Evolutionary conservation across 2,113 vertebrate genomes (phyloP), one percentile per base, ranked within the genome.

Genomic region (Paraplagusia blochii): DNA sequence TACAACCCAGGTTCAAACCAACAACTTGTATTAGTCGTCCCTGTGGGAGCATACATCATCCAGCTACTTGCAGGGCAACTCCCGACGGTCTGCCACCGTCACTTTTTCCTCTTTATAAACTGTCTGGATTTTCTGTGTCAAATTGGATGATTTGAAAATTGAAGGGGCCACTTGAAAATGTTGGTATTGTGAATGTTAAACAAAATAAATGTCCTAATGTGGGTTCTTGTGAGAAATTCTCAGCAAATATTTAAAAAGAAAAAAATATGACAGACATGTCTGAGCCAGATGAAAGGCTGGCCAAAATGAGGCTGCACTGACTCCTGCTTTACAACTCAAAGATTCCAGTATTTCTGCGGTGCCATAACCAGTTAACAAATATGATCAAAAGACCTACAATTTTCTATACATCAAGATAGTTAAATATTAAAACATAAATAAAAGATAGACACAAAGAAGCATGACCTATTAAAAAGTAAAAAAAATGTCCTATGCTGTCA

Each of bases 41-140:
- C 42, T 69, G 62, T 74, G 63, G 64, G 62, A 80, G 61, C 53
- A 44, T 36, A 68, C 63, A 74, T 73, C 69, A 79, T 76, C 60
- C 66, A 56, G 60, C 66, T 55, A 50, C 69, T 67, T 34, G 9
- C 74, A 72, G 66, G 60, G 78, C 66, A 69, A 78, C 22, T 29
- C 22, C 72, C 58, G n/a, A n/a, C n/a, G n/a, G 57, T 73, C 64
- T 29, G 34, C 59, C 50, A 56, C 74, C 75, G 66, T 82, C 62
- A 76, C 53, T 69, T 74, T 77, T 81, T 76, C 66, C 72, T 70
- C 63, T 79, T 71, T 67, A 53, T 66, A 53, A 70, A 66, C 69
- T 52, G 5, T 35, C 42, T 48, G 44, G 9, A 66, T 62, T 60
- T 65, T 65, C 61, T 13, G 74, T 35, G 19, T 48, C 29, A 53